Base-by-base conservation (phyloP, 2,888 invertebrate genomes). In the Spodoptera picta region DNA sequence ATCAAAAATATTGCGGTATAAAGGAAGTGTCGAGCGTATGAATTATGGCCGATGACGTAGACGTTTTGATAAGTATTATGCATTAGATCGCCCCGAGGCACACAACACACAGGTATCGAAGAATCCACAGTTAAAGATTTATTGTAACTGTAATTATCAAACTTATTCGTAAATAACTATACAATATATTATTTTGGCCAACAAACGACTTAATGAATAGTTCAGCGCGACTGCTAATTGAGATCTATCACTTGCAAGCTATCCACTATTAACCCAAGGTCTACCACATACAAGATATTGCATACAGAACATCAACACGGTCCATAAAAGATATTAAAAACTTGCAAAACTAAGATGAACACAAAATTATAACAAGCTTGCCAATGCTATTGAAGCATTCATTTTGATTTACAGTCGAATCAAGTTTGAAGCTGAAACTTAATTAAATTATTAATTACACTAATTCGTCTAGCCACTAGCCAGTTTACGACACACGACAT, bases 41-140 rank as follows among this genome's bases (percentile, higher is more conserved):
- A 79, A 83, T 81, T 77, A 82, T 79, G 79, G 73, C 69, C 83
- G 70, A 81, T 83, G 83, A 80, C 80, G 68, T 60, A 60, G 57
- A 73, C 47, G 48, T 74, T 75, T 76, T 60, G 42, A 62, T 58
- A 56, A 46, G 45, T 64, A 63, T 49, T 57, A 55, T 55, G 51
- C 60, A 44, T 50, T 66, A 61, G 55, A 51, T 65, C 49, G 73
- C 78, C 67, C 67, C 51, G 61, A 14, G 69, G 77, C 70, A 44
- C 47, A 67, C 51, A 59, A 7, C 47, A 67, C 53, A 59, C 56
- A 65, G 50, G 56, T 65, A 70, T 57, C 43, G 51, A 44, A 63
- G 57, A 53, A 46, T 53, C 53, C 57, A 42, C 47, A 50, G 54
- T 57, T 48, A 2, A 59, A 61, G 66, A 77, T 79, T 80, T 69